Base-by-base conservation (phyloP, 2,797 vertebrate species). In the Leptatherina wallacei region DNA sequence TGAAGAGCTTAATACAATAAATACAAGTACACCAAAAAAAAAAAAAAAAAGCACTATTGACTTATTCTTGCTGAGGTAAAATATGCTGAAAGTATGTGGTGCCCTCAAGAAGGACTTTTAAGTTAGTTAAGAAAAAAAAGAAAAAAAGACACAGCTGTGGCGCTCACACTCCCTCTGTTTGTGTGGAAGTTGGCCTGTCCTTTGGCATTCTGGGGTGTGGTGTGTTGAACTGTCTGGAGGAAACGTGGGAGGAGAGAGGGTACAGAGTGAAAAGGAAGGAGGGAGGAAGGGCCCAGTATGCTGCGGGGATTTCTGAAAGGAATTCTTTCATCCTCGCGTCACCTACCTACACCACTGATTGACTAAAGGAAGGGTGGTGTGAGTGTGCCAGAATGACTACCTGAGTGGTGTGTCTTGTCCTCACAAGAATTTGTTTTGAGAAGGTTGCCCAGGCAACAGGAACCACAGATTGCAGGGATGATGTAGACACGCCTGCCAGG, bases 381-480 rank as follows among this genome's bases (percentile, higher is more conserved):
- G 89, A 92, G 91, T 75, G 71, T 77, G 87, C 89, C 87, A 80
- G 68, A 76, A 80, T 79, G 71, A 88, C 70, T 91, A 93, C 91
- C 93, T 93, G 92, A 90, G 87, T 38, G 81, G 54, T 79, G 78
- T 75, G 83, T 91, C 83, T 89, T 89, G 80, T 85, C 32, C 78
- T 86, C 58, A 0, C 73, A 84, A 87, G 78, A 86, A 84, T 92
- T 89, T 92, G 85, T 92, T 87, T 88, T 85, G 82, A 3, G 61
- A 57, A 27, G 18, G 93, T 94, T 88, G 89, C 93, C 66, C 84
- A 44, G 89, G 91, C 55, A 57, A 94, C 88, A 16, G 69, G 33
- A 87, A 87, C 94, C 93, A 62, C 91, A 93, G 93, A 95, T 95
- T 95, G 93, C 92, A 94, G 93, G 94, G 91, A 89, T 33, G 83